These are phyloP conservation scores for Nemapogon koenigi DNA, from an alignment of 2,888 invertebrate species.

Conservation along the genomic window DNA sequence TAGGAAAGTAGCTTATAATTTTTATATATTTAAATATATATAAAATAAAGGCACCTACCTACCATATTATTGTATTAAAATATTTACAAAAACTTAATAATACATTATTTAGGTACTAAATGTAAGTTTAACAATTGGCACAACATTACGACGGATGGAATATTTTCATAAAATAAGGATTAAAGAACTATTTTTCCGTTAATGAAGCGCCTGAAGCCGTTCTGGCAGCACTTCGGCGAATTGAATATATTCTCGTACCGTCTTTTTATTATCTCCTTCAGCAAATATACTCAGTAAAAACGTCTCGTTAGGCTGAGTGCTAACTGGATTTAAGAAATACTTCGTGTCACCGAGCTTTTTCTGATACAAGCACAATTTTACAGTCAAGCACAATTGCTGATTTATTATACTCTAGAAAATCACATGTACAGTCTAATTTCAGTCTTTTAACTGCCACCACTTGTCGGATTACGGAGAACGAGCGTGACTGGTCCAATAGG, in stretches of 20 bases:
- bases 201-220: slow-evolving; percentile 18
- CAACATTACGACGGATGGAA: slow-evolving; percentile 14
- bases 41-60: background rate
- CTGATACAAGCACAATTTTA: no score
- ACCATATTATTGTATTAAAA: background rate
- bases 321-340: slow-evolving; percentile 25
- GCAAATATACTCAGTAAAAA: slow-evolving; percentile 25
- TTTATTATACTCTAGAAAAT: no score
- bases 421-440: no score
- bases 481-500: slow-evolving; percentile 83
- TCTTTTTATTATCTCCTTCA: slow-evolving; percentile 24
- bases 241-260: slow-evolving; percentile 28
- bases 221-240: slow-evolving; percentile 26
- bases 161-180: slow-evolving; percentile 27
- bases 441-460: background rate
- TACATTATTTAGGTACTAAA: background rate
- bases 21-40: background rate
- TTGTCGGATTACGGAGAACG: slow-evolving; percentile 43
- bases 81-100: background rate
- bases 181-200: slow-evolving; percentile 2
- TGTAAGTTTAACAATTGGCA: slow-evolving; percentile 18
- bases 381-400: no score
- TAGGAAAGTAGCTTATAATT: slow-evolving; percentile 1
- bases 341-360: no score
- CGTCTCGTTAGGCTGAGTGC: slow-evolving; percentile 25